phyloP scores from a whole-genome alignment of 2,797 vertebrate species.

The Myripristis jacobus region DNA sequence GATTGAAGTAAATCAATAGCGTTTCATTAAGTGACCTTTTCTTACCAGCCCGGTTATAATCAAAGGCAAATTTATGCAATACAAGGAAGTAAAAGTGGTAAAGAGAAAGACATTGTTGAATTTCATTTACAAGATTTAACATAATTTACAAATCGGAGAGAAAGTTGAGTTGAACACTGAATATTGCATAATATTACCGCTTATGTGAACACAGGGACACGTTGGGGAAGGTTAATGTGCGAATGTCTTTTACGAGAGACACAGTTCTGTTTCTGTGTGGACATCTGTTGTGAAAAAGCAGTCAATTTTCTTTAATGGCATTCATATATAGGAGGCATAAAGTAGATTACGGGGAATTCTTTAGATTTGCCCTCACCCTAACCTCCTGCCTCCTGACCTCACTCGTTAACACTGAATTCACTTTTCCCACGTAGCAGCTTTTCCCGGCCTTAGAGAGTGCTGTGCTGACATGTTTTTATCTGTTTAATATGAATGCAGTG shows the following conservation, averaged over 20 bases:
- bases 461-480: constrained; percentile 27
- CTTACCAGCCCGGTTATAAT: background rate
- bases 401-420: constrained; percentile 27
- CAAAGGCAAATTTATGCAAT: background rate
- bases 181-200: no score
- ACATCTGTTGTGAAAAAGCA: background rate
- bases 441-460: constrained; percentile 15
- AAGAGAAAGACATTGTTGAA: no score
- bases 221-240: no score
- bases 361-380: constrained; percentile 27
- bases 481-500: constrained; percentile 42
- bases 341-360: constrained; percentile 24
- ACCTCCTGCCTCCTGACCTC: constrained; percentile 30
- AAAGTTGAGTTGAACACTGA: no score
- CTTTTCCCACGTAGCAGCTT: constrained; percentile 7
- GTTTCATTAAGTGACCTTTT: background rate
- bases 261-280: background rate
- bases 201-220: background rate
- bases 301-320: constrained; percentile 4
- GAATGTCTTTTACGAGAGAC: background rate
- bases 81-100: no score
- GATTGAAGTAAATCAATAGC: constrained; percentile 22
- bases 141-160: no score
- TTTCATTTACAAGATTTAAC: no score
- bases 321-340: constrained; percentile 27